These are phyloP conservation scores for Morinoia aosen DNA, from an alignment of 2,888 invertebrate genomes.

Conservation along the genomic window DNA sequence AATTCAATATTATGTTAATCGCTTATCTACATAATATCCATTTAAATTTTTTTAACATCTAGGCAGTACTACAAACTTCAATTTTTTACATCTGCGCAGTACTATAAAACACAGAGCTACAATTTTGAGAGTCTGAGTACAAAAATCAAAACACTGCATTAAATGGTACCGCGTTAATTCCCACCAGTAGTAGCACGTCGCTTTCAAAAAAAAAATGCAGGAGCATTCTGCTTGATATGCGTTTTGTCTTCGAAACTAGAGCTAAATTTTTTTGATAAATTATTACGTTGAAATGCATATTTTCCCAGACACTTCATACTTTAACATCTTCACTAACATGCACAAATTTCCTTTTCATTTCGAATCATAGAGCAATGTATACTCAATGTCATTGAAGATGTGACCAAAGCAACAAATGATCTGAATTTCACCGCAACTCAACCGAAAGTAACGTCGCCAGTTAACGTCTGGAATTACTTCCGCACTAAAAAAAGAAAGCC, in stretches of 20 bases:
- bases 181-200: no score
- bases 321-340: background rate
- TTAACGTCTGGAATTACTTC: background rate
- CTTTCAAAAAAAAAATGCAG: no score
- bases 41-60: background rate
- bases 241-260: no score
- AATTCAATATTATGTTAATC: background rate
- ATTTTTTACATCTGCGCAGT: background rate
- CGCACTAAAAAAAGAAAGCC: background rate
- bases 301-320: background rate
- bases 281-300: background rate
- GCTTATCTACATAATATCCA: background rate
- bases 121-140: background rate
- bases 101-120: background rate
- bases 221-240: no score
- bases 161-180: no score
- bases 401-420: background rate
- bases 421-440: background rate
- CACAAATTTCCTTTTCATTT: background rate
- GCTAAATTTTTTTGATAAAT: background rate
- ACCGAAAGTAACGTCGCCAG: background rate
- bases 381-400: background rate
- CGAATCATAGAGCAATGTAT: background rate
- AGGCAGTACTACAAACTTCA: background rate
- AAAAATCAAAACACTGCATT: background rate